Evolutionary conservation across 2,797 vertebrate genomes (phyloP), one percentile per base, ranked within the genome.

Genomic region (Fratercula arctica): DNA sequence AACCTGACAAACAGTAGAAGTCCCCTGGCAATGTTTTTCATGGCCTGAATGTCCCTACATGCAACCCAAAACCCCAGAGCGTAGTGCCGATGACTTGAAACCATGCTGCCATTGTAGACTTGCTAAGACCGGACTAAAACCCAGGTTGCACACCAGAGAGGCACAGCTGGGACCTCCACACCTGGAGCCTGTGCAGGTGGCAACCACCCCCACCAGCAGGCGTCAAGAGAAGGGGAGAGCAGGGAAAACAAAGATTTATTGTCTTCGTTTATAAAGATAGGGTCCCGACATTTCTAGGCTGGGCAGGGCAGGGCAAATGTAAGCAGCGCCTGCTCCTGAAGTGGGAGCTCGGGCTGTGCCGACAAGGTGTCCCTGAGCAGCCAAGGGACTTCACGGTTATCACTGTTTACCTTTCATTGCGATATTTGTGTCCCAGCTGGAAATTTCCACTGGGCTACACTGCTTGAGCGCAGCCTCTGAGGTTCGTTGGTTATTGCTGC

Each of bases 391-490:
- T 17, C 0, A 6, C 6, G 5, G 67, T 74, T 95, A 95, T 57
- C 88, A 1, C 68, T 95, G 68, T 96, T 96, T 95, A 69, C 86
- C 59, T 91, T 95, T 51, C 31, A 3, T 60, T 28, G 35, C 1
- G 7, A 1, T 75, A 72, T n/a, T n/a, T 19, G 18, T 51, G 39
- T 57, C 50, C 37, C 76, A 50, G 43, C 45, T 96, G 92, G 93
- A 93, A 92, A 93, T 94, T 96, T 95, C 96, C 94, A 87, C 17
- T 8, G 26, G 43, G 69, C 46, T 69, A 56, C 41, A 3, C 20
- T 3, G 45, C 72, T 53, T 1, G 7, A 79, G 87, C 61, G 51
- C 41, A 59, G 59, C 61, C 82, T 57, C 6, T 1, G 63, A 50
- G 56, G 51, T 60, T 59, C 4, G 0, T 7, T 3, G 3, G 56